Evolutionary conservation across 2,113 vertebrate species (phyloP).

Genomic region (Dermatemys mawii): DNA sequence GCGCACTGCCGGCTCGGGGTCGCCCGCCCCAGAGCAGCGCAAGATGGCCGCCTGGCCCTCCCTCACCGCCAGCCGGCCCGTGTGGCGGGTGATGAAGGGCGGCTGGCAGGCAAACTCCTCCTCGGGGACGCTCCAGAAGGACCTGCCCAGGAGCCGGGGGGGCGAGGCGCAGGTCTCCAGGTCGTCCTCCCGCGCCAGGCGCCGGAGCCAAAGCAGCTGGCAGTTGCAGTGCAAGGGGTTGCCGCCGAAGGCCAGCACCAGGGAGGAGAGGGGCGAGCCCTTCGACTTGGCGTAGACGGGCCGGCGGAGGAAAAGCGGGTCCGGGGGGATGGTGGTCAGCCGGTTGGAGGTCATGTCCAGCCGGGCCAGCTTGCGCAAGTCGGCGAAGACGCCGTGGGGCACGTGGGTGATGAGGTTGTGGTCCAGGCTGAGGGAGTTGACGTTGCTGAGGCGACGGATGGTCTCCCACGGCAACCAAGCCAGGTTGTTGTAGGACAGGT

Average conservation of each 20-base stretch:
- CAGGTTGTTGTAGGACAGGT: constrained; percentile 94
- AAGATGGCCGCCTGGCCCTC: constrained; percentile 90
- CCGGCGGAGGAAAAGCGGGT: constrained; percentile 84
- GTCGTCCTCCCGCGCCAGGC: constrained; percentile 87
- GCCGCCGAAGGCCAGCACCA: constrained; percentile 90
- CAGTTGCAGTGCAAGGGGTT: constrained; percentile 96
- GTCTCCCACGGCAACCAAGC: constrained; percentile 91
- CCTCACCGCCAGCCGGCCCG: constrained; percentile 85
- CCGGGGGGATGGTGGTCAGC: constrained; percentile 90
- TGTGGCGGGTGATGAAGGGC: constrained; percentile 87
- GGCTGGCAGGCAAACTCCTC: constrained; percentile 92
- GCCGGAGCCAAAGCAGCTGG: constrained; percentile 91
- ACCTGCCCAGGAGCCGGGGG: constrained; percentile 88
- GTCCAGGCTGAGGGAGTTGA: constrained; percentile 92
- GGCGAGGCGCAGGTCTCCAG: constrained; percentile 94
- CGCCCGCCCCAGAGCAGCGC: constrained; percentile 89
- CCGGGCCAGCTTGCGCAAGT: constrained; percentile 89
- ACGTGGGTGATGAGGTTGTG: constrained; percentile 95
- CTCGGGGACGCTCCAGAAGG: constrained; percentile 94
- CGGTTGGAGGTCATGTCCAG: constrained; percentile 95
- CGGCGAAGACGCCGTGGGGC: constrained; percentile 87
- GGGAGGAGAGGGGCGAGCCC: constrained; percentile 79
- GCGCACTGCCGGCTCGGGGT: constrained; percentile 89
- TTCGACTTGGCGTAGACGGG: constrained; percentile 81
- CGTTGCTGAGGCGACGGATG: constrained; percentile 89